phyloP scores from a whole-genome alignment of 2,797 vertebrate genomes.

The Gephyroberyx darwinii region DNA sequence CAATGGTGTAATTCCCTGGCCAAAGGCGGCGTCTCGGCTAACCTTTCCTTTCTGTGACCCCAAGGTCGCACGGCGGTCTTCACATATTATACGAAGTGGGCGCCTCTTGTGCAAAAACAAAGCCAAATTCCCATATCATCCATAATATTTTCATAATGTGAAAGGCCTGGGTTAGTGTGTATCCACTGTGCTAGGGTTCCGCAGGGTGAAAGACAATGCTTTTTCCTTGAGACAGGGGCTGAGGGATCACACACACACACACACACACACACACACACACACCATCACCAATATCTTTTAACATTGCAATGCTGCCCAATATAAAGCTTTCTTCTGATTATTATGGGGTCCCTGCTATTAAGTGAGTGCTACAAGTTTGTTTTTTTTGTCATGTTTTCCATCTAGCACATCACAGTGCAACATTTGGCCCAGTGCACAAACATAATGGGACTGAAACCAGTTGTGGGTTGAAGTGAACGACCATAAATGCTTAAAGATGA shows the following conservation, averaged over 20 bases:
- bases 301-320: too few species aligned
- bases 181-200: neutral
- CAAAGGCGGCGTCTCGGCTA: neutral
- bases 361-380: neutral
- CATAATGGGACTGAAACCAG: conserved; percentile 13
- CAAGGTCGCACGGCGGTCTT: conserved; percentile 9
- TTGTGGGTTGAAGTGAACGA: conserved; percentile 22
- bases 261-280: conserved; percentile 19
- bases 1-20: neutral
- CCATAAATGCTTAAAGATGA: conserved; percentile 26
- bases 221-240: conserved; percentile 30
- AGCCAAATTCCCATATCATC: conserved; percentile 39
- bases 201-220: conserved; percentile 34
- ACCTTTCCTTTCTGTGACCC: conserved; percentile 41
- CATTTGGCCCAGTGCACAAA: conserved; percentile 6
- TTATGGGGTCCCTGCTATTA: neutral
- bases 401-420: neutral
- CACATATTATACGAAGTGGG: conserved; percentile 38
- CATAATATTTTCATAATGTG: conserved; percentile 62
- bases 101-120: conserved; percentile 36
- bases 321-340: neutral
- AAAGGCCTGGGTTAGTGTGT: conserved; percentile 2
- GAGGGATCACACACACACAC: conserved; percentile 5
- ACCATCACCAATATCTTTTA: too few species aligned
- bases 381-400: neutral